Conservation (phyloP, 2,888 invertebrate species). For the Gari tellinella region DNA sequence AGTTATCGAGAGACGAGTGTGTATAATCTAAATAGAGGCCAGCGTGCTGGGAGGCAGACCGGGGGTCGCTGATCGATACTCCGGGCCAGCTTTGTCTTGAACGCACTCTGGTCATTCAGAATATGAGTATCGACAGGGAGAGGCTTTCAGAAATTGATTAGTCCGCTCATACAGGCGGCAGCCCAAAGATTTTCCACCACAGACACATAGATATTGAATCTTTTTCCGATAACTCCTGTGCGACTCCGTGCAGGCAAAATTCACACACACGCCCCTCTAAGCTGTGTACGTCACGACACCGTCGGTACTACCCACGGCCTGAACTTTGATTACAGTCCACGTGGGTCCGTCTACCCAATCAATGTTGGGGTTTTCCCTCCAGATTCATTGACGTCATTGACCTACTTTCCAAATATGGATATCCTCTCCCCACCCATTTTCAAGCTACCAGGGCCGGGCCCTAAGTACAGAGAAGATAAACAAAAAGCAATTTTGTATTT, state of each 20-base stretch:
- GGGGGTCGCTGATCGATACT: too few species aligned
- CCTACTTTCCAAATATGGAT: conserved; percentile 72
- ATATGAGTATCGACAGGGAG: too few species aligned
- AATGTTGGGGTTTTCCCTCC: conserved; percentile 64
- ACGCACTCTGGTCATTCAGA: too few species aligned
- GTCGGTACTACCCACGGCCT: conserved; percentile 73
- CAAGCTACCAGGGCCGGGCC: conserved; percentile 68
- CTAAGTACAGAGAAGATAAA: conserved; percentile 12
- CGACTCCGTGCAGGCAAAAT: conserved; percentile 1
- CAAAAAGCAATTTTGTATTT: too few species aligned
- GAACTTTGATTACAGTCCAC: conserved; percentile 61
- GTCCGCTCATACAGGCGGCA: too few species aligned
- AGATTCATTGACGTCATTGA: conserved; percentile 65
- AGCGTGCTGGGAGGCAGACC: too few species aligned
- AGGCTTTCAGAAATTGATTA: too few species aligned
- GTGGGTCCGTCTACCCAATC: conserved; percentile 77
- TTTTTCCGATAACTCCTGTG: background rate
- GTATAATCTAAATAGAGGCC: too few species aligned
- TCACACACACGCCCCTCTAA: conserved; percentile 40
- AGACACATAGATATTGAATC: too few species aligned
- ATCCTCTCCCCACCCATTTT: conserved; percentile 74
- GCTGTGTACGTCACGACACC: conserved; percentile 66
- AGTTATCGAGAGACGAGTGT: too few species aligned
- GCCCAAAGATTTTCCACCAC: too few species aligned
- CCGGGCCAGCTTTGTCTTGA: too few species aligned